Base-by-base conservation (phyloP, 2,113 vertebrate species). In the Heliornis fulica region DNA sequence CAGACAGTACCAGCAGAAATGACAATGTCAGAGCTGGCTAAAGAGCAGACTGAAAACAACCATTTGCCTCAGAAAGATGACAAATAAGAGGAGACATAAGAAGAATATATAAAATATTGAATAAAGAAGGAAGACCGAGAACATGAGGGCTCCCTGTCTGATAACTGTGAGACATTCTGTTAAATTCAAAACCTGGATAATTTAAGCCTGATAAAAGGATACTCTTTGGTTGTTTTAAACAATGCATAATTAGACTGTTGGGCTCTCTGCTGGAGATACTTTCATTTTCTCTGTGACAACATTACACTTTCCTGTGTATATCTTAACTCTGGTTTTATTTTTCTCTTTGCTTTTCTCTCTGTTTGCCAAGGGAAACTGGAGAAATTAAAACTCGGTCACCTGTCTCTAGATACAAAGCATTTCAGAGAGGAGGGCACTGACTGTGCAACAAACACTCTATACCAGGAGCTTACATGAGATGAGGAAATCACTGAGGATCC, bases 101-200 rank as follows among this genome's bases (percentile, higher is more conserved):
- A 94, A 90, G 71, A 80, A 57, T 65, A 77, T 77, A 91, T 91
- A 77, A 94, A 96, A 96, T 93, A 96, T 48, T 96, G 87, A 91
- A 95, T 87, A 94, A 94, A 96, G 84, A 77, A 80, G 34, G 38
- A 83, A 71, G 71, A 66, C 53, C 61, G 50, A 74, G 85, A 96
- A 88, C 46, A 61, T 14, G 82, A 93, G 28, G 50, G 20, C 31
- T 93, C 78, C 51, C 75, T 60, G 34, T 88, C 79, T 88, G 82
- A 2, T 56, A 92, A 76, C n/a, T 61, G 68, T 13, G 46, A 93
- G n/a, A 81, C 22, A 63, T 74, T 93, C 85, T 77, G 63, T 70
- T 95, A 88, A 93, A 92, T 76, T 88, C 20, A 92, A 87, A 74
- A 96, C 13, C 12, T 78, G 46, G 89, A 20, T 78, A 83, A 96